Evolutionary conservation across 2,797 vertebrate species (phyloP), one percentile per base, ranked within the genome.

Genomic region (Lagodon rhomboides): DNA sequence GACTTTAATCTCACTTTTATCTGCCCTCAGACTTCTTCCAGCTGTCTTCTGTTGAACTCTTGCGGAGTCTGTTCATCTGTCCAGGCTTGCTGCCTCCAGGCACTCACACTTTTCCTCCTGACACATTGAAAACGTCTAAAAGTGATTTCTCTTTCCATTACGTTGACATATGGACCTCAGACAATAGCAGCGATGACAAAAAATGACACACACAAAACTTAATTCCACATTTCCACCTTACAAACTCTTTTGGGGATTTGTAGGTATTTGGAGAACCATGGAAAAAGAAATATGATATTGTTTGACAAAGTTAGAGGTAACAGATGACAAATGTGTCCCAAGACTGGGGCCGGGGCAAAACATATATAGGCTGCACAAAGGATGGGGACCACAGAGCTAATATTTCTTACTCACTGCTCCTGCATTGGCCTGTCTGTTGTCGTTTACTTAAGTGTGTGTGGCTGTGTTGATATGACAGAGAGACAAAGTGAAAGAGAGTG

Each of bases 241-340:
- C 22, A 80, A 63, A 79, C 38, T 50, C 23, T 68, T 77, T 77
- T 13, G 59, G 49, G 62, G 53, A 80, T 73, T 71, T 82, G 49
- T 25, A 27, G 76, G 49, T 59, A 68, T 66, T 81, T 49, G 49
- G 18, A 43, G 25, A 17, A 60, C 13, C 63, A 66, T 16, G 30
- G 34, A 70, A 44, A 43, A 67, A 62, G 15, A 77, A 73, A 73
- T 50, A 30, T 55, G 54, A 64, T 50, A 65, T 46, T 69, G 34
- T 80, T 85, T 77, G 70, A 85, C 63, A 71, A 65, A 68, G 65
- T 73, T 75, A 66, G 60, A 81, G 69, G 62, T 23, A 83, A 83
- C 72, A 56, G 66, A 77, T 75, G 86, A 84, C 60, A 78, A 88
- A 86, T 86, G 73, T 56, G 79, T 81, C 82, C 76, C 77, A 41